phyloP scores from a whole-genome alignment of 2,888 invertebrate species.

The Cremastobaeus sp. region DNA sequence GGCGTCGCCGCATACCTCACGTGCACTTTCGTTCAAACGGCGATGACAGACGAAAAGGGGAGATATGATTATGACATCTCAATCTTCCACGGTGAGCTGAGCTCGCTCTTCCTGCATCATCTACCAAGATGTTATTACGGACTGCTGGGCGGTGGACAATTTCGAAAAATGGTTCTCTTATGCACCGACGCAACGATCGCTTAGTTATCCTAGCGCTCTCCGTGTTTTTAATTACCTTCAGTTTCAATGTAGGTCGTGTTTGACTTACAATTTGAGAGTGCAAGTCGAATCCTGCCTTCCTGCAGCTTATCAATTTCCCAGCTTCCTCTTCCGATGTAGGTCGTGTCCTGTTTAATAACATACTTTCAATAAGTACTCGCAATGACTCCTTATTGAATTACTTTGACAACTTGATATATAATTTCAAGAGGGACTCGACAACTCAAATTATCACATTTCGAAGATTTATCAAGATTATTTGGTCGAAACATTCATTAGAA shows the following conservation, averaged over 20 bases:
- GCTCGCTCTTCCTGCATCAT: neutral
- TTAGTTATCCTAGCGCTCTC: neutral
- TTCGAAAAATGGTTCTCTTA: neutral
- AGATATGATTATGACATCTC: constrained; percentile 28
- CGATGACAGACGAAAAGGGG: constrained; percentile 13
- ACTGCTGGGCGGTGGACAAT: neutral
- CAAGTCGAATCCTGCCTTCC: neutral
- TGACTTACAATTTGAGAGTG: no score
- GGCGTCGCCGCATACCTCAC: constrained; percentile 12
- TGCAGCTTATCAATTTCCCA: neutral
- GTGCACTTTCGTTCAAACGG: constrained; percentile 5
- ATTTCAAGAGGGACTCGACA: constrained; percentile 4
- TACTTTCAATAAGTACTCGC: constrained; percentile 9
- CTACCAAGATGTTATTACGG: constrained; percentile 1
- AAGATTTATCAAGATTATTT: constrained; percentile 7
- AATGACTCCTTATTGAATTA: constrained; percentile 21
- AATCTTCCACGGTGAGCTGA: constrained; percentile 5
- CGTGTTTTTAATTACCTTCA: constrained; percentile 11
- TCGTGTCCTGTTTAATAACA: constrained; percentile 6
- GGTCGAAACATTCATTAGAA: constrained; percentile 4
- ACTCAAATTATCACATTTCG: constrained; percentile 17
- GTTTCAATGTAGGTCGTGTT: no score
- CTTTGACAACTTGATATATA: constrained; percentile 17
- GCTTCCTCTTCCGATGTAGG: neutral
- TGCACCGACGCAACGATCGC: neutral